Evolutionary conservation across 2,113 vertebrate species (phyloP).

Genomic region (Periophthalmus modestus): DNA sequence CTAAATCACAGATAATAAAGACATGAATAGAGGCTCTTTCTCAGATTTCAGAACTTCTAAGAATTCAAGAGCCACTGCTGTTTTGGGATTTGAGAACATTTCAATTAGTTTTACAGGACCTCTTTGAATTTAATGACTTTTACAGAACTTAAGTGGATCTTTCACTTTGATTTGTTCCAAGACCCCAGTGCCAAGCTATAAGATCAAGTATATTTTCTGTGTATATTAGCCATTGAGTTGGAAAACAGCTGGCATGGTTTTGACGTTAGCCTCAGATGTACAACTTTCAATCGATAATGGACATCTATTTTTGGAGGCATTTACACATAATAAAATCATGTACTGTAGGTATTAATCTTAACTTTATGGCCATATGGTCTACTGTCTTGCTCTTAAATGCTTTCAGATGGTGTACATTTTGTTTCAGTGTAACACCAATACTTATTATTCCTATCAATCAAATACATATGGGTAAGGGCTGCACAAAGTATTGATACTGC

Average conservation of each 20-base stretch:
- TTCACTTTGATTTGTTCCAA: constrained; percentile 40
- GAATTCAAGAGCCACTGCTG: constrained; percentile 31
- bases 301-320: background rate
- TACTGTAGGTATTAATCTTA: background rate
- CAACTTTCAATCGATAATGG: background rate
- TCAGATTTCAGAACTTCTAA: constrained; percentile 24
- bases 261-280: constrained; percentile 6
- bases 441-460: too few species aligned
- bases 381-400: too few species aligned
- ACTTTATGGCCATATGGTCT: background rate
- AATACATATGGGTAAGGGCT: too few species aligned
- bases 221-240: constrained; percentile 26
- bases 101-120: constrained; percentile 45
- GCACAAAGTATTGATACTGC: too few species aligned
- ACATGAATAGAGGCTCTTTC: constrained; percentile 21
- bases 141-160: constrained; percentile 59
- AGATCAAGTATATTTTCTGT: constrained; percentile 12
- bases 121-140: constrained; percentile 50
- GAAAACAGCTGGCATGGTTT: constrained; percentile 5
- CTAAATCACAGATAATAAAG: constrained; percentile 28
- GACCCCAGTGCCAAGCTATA: constrained; percentile 19
- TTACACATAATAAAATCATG: constrained; percentile 13
- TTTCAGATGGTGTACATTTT: too few species aligned
- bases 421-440: too few species aligned
- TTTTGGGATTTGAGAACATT: constrained; percentile 38